A percentile compares a stretch with the other conserved stretches of the same genome.
Evolutionary conservation across 2,888 invertebrate species (phyloP).

Genomic region (Synergus japonicus): DNA sequence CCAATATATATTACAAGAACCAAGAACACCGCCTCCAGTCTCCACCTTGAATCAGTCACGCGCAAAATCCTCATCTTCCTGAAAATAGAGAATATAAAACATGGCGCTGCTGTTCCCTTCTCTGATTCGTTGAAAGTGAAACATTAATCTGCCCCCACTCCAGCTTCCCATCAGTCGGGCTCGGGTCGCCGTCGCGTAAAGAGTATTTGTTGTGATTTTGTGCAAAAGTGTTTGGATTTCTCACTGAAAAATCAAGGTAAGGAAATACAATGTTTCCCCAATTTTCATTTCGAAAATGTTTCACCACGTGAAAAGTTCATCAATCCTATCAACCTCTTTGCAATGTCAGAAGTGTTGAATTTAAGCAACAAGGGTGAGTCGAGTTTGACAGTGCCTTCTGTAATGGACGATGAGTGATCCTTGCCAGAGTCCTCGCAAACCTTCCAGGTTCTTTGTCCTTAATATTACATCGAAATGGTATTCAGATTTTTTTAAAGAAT

Average conservation of each 20-base stretch:
- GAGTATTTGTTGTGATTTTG: conserved; percentile 8
- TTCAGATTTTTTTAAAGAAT: background rate
- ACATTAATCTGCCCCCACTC: background rate
- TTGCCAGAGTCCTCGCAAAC: background rate
- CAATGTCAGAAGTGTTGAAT: background rate
- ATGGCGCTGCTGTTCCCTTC: conserved; percentile 16
- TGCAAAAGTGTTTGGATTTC: conserved; percentile 35
- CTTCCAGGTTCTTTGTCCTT: background rate
- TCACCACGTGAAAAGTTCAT: background rate
- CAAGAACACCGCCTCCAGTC: background rate
- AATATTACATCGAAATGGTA: background rate
- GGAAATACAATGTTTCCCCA: background rate
- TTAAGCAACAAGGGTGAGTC: background rate
- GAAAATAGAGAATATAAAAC: conserved; percentile 10
- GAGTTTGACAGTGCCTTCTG: conserved; percentile 19
- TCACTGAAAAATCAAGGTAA: conserved; percentile 37
- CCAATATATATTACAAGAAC: background rate
- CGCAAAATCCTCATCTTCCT: conserved; percentile 13
- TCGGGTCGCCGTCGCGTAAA: conserved; percentile 16
- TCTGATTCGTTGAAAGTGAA: conserved; percentile 1
- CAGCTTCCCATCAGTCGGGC: background rate
- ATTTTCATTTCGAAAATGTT: background rate
- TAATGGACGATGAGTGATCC: conserved; percentile 9
- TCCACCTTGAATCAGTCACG: conserved; percentile 6
- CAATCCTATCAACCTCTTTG: background rate